Evolutionary conservation across 2,113 vertebrate genomes (phyloP).

Genomic region (Sinocyclocheilus anophthalmus): DNA sequence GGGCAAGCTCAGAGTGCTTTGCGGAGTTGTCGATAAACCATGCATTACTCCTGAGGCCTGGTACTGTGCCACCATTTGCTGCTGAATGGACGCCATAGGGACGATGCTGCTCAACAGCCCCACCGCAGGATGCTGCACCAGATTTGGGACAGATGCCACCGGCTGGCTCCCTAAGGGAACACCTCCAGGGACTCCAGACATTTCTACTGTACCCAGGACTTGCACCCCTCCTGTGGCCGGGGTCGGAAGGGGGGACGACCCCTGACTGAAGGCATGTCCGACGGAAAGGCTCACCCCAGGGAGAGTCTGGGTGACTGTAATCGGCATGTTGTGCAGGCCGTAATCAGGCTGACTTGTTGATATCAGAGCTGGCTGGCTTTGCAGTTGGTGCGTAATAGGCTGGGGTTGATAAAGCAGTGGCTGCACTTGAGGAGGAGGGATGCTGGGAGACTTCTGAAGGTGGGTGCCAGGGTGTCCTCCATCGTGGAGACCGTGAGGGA

Average conservation of each 20-base stretch:
- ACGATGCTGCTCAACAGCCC: slow-evolving; percentile 64
- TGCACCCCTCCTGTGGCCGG: slow-evolving; percentile 29
- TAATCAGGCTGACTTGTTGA: slow-evolving; percentile 70
- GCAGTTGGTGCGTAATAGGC: slow-evolving; percentile 64
- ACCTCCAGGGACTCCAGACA: slow-evolving; percentile 55
- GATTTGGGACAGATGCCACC: neutral
- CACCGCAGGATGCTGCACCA: slow-evolving; percentile 65
- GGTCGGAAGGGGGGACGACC: slow-evolving; percentile 63
- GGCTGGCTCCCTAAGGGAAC: slow-evolving; percentile 68
- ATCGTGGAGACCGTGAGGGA: slow-evolving; percentile 66
- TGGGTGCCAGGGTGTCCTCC: slow-evolving; percentile 73
- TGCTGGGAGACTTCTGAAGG: slow-evolving; percentile 77
- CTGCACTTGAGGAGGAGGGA: slow-evolving; percentile 63
- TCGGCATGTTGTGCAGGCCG: slow-evolving; percentile 75
- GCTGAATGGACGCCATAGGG: slow-evolving; percentile 62
- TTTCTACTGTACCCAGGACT: slow-evolving; percentile 72
- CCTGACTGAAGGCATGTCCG: slow-evolving; percentile 63
- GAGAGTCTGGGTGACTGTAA: slow-evolving; percentile 60
- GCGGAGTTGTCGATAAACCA: slow-evolving; percentile 70
- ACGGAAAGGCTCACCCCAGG: slow-evolving; percentile 71
- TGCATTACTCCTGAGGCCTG: slow-evolving; percentile 67
- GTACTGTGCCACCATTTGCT: slow-evolving; percentile 75
- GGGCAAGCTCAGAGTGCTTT: slow-evolving; percentile 85
- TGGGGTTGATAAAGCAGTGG: slow-evolving; percentile 65
- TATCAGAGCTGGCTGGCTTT: slow-evolving; percentile 63